Conservation (phyloP, 2,113 vertebrate genomes). For the Procavia capensis region DNA sequence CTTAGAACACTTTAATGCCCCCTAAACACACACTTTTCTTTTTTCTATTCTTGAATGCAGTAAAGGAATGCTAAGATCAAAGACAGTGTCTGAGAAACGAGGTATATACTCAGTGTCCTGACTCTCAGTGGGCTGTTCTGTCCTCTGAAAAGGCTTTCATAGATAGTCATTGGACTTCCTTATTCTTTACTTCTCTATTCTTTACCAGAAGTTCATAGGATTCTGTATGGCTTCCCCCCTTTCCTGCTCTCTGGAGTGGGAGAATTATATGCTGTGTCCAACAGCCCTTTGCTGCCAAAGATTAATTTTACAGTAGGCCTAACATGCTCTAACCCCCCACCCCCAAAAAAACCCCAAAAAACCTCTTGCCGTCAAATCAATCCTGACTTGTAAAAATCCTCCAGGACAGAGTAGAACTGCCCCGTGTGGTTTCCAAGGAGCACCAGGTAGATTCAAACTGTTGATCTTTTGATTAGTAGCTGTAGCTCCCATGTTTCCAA, state of each 20-base stretch:
- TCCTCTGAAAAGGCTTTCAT: neutral
- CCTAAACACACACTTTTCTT: neutral
- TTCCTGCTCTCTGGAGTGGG: neutral
- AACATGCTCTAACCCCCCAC: too few relatives aligned
- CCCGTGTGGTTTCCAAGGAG: too few relatives aligned
- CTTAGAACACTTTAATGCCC: neutral
- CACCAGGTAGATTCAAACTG: too few relatives aligned
- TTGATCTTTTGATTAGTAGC: too few relatives aligned
- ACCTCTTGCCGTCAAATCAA: too few relatives aligned
- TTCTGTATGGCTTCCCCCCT: neutral
- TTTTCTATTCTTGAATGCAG: conserved; percentile 16
- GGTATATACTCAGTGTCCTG: neutral
- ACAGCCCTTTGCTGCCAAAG: neutral
- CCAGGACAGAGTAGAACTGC: too few relatives aligned
- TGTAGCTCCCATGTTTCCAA: too few relatives aligned
- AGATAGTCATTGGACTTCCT: neutral
- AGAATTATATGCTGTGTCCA: neutral
- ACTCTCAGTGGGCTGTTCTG: neutral
- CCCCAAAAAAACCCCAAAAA: too few relatives aligned
- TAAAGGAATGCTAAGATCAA: conserved; percentile 7
- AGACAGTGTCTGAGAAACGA: neutral
- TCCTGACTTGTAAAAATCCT: too few relatives aligned
- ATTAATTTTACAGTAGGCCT: neutral
- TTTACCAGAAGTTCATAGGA: neutral
- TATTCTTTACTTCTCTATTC: neutral